Conservation (phyloP, 2,888 invertebrate species). For the Chaetogeoica ovagalla region DNA sequence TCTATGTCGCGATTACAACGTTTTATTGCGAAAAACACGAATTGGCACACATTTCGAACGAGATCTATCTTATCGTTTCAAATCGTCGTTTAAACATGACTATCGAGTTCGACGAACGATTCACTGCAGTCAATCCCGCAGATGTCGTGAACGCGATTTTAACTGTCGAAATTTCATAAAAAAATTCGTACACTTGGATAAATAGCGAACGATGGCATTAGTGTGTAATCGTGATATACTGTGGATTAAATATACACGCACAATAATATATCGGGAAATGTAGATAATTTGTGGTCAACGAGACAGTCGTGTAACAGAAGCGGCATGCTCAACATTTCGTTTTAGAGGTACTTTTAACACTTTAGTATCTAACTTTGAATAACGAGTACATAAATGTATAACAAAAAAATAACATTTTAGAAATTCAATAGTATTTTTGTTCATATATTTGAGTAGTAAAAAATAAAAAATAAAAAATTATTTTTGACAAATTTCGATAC, state of each 20-base stretch:
- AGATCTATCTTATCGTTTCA: slow-evolving; percentile 10
- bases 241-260: background rate
- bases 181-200: background rate
- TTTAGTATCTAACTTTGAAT: too few species aligned
- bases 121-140: background rate
- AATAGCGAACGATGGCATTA: background rate
- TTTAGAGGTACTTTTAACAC: too few species aligned
- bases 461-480: too few species aligned
- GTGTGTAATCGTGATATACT: background rate
- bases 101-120: background rate
- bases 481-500: too few species aligned
- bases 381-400: too few species aligned
- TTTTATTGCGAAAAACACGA: slow-evolving; percentile 20
- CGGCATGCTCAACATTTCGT: too few species aligned
- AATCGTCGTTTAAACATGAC: background rate
- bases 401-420: too few species aligned
- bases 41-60: background rate
- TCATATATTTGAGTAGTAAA: too few species aligned
- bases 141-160: slow-evolving; percentile 3
- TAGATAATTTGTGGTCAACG: background rate
- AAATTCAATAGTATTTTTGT: too few species aligned
- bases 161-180: slow-evolving; percentile 20
- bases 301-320: too few species aligned
- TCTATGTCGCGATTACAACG: background rate
- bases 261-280: too few species aligned